These are phyloP conservation scores for Sipha flava DNA, from an alignment of 1,140 invertebrate species.

Conservation along the genomic window DNA sequence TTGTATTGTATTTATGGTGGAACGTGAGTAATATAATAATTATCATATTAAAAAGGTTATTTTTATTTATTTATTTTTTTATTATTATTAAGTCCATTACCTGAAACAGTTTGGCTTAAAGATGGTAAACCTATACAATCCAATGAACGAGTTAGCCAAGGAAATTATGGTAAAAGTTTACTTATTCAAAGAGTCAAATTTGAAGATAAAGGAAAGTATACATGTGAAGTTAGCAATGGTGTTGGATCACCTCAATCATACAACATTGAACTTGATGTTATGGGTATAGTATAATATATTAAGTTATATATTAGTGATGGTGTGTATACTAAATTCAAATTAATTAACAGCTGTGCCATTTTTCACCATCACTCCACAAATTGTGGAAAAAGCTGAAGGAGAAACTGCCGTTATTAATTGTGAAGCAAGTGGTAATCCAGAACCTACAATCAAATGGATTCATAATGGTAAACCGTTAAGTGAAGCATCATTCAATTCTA, in stretches of 20 bases:
- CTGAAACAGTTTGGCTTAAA: conserved; percentile 77
- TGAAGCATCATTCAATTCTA: conserved; percentile 63
- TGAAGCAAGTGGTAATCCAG: conserved; percentile 75
- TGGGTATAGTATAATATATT: conserved; percentile 48
- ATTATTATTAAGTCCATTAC: conserved; percentile 52
- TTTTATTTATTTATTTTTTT: neutral
- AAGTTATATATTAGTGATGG: neutral
- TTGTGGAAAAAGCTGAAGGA: conserved; percentile 81
- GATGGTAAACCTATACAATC: conserved; percentile 58
- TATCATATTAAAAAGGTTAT: neutral
- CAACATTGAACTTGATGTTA: conserved; percentile 70
- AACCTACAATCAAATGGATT: conserved; percentile 90
- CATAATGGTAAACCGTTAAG: conserved; percentile 86
- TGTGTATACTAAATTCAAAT: neutral
- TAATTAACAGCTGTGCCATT: conserved; percentile 66
- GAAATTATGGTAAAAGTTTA: conserved; percentile 87
- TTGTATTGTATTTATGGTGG: conserved; percentile 86
- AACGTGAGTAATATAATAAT: conserved; percentile 50
- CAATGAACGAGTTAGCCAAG: conserved; percentile 66
- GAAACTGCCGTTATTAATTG: conserved; percentile 82
- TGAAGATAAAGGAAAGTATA: conserved; percentile 78
- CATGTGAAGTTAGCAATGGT: conserved; percentile 85
- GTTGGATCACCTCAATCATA: conserved; percentile 74
- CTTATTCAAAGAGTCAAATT: conserved; percentile 76
- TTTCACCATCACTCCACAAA: conserved; percentile 84